Conservation (phyloP, 2,888 invertebrate genomes). For the Thecophora atra region DNA sequence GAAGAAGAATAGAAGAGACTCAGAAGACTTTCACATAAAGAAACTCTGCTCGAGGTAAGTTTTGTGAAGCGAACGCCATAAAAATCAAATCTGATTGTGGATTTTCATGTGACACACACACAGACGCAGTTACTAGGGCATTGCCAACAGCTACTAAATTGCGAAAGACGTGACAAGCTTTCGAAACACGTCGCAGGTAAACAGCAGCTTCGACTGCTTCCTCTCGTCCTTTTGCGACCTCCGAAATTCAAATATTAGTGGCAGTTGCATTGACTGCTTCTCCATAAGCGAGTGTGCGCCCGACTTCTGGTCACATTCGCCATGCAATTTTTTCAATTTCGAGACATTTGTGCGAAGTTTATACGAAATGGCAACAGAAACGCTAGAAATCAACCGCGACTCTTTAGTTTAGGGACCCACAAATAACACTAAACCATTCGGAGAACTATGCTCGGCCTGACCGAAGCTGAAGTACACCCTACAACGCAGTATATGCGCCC, state of each 20-base stretch:
- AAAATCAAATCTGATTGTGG: slow-evolving; percentile 27
- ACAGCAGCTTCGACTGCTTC: not conserved
- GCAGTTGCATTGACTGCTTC: too few species aligned
- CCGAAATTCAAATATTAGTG: not conserved
- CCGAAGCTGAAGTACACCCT: too few species aligned
- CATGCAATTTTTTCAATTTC: slow-evolving; percentile 32
- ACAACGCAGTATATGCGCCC: too few species aligned
- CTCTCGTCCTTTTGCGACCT: too few species aligned
- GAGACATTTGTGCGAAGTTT: slow-evolving; percentile 6
- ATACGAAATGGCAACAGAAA: not conserved
- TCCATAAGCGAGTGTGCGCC: not conserved
- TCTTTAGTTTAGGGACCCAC: too few species aligned
- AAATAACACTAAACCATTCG: too few species aligned
- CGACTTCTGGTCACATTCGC: not conserved
- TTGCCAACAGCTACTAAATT: slow-evolving; percentile 47
- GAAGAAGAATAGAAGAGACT: not conserved
- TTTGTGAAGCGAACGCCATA: slow-evolving; percentile 7
- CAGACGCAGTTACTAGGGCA: slow-evolving; percentile 10
- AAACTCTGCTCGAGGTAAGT: not conserved
- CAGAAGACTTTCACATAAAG: not conserved
- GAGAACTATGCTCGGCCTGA: too few species aligned
- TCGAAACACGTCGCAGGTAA: slow-evolving; percentile 42
- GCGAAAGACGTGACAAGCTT: slow-evolving; percentile 59
- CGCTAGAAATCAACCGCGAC: not conserved
- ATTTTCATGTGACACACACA: not conserved